Base-by-base conservation (phyloP, 1,140 invertebrate genomes). In the Cotesia chilonis region DNA sequence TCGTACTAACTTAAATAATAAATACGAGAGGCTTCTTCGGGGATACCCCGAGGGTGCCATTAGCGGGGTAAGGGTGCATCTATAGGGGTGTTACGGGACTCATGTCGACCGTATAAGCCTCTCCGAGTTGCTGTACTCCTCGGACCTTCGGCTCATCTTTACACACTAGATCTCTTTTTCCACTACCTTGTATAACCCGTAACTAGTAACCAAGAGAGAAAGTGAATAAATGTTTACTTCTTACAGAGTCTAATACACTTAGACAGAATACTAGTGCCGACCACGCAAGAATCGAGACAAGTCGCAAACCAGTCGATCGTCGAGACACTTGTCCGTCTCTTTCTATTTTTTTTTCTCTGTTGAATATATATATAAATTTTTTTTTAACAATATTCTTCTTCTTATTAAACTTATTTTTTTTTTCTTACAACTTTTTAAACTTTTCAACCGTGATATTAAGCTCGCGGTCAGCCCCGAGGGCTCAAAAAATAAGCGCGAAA, bases 41-140 rank as follows among this genome's bases (percentile, higher is more conserved):
- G 81, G 78, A 84, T 85, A 82, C 81, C 85, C 83, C 85, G 77
- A 84, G 85, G 84, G 85, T 86, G 80, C 84, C 84, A 87, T 87
- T 87, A 87, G 82, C 79, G 80, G 83, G 85, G 83, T 82, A 85
- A 81, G 82, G 78, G 76, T 60, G 72, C 74, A 60, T 74, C 41
- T 51, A 59, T 69, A 57, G 69, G 75, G 72, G 74, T 72, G 74
- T 73, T 74, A 74, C 74, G 74, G 71, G 64, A 68, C 79, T 81
- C 72, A 47, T 51, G 65, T 72, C 68, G 68, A 70, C 63, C 64
- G 65, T 72, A 60, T 57, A 65, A 65, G 64, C 59, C 75, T 74
- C 74, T 70, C 74, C 77, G 76, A 5, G 9, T 10, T 54, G 57
- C 20, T 20, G 54, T 20, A 17, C 28, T 68, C 38, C 76, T 77